Percentiles rank a stretch among this genome's conserved stretches.
These are phyloP conservation scores for Lasiurus cinereus DNA, from an alignment of 2,113 vertebrate species.

Conservation along the genomic window DNA sequence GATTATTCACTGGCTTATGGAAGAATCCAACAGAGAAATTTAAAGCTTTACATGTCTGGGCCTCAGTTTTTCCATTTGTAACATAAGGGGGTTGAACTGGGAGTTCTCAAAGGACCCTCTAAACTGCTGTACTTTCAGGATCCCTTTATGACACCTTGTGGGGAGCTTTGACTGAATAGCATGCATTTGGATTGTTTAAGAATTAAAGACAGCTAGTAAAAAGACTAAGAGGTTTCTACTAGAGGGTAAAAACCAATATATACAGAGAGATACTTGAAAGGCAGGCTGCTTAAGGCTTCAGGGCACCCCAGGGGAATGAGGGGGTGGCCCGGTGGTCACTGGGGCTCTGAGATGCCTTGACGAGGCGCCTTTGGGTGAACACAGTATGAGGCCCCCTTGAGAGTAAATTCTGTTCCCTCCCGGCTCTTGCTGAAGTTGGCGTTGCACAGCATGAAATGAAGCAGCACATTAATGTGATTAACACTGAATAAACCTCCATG, in stretches of 20 bases:
- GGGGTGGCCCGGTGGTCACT: neutral
- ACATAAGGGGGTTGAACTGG: neutral
- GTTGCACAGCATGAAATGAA: conserved; percentile 43
- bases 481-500: conserved; percentile 43
- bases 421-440: conserved; percentile 5
- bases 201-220: neutral
- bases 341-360: neutral
- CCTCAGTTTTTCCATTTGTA: neutral
- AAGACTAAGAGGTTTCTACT: conserved; percentile 39
- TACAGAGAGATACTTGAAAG: conserved; percentile 37
- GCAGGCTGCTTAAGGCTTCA: neutral
- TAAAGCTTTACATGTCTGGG: neutral
- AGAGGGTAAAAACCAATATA: conserved; percentile 5
- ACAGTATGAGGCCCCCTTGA: neutral
- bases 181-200: neutral
- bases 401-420: neutral
- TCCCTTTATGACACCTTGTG: neutral
- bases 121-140: neutral
- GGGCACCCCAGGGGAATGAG: neutral
- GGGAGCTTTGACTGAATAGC: neutral
- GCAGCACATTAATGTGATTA: conserved; percentile 64
- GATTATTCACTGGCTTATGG: neutral
- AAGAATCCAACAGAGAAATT: neutral
- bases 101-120: neutral
- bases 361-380: neutral